A percentile compares a stretch with the other conserved stretches of the same genome.
Conservation (phyloP, 2,888 invertebrate genomes). For the Sipha maydis region DNA sequence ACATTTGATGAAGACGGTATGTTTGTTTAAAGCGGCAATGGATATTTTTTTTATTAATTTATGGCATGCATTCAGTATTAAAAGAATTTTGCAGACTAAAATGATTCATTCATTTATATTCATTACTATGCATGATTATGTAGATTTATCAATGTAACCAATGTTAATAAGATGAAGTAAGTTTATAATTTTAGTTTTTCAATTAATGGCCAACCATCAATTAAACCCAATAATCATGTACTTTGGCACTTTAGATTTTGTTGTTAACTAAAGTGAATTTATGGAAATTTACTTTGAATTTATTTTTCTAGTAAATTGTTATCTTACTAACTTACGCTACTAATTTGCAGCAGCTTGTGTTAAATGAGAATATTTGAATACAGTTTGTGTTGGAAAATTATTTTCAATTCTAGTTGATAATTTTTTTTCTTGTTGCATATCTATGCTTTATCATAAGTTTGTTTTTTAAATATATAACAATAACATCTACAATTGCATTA, state of each 20-base stretch:
- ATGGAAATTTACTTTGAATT: not conserved
- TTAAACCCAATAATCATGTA: not conserved
- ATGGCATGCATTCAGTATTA: conserved; percentile 7
- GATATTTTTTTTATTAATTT: conserved; percentile 26
- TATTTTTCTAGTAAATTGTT: not conserved
- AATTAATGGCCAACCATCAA: not conserved
- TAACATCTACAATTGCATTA: too few relatives aligned
- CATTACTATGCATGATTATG: conserved; percentile 29
- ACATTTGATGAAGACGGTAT: conserved; percentile 87
- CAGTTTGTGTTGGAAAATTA: too few relatives aligned
- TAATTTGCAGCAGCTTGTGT: not conserved
- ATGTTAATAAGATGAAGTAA: not conserved
- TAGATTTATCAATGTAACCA: conserved; percentile 10
- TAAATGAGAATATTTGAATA: not conserved
- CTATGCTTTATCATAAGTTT: too few relatives aligned
- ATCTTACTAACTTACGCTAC: not conserved
- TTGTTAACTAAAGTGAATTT: not conserved
- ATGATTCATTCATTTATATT: not conserved
- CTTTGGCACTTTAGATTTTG: not conserved
- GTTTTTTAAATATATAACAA: too few relatives aligned
- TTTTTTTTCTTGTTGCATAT: too few relatives aligned
- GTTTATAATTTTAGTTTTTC: not conserved
- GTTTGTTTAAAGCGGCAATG: conserved; percentile 28
- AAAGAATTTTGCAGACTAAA: not conserved
- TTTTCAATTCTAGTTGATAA: too few relatives aligned